Evolutionary conservation across 2,797 vertebrate genomes (phyloP), one percentile per base, ranked within the genome.

Genomic region (Peromyscus eremicus): DNA sequence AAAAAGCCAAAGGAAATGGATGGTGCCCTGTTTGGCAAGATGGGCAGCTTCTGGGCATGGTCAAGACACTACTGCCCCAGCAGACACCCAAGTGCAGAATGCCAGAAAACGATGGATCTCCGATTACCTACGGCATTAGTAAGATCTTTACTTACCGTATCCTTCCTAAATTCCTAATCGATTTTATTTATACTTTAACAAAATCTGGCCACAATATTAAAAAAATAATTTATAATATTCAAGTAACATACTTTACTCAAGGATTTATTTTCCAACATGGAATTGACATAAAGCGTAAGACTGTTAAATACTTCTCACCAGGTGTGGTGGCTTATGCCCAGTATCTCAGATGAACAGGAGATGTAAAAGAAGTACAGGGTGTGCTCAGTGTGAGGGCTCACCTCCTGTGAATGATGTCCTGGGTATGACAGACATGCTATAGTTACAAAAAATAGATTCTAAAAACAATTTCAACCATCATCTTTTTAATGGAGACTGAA

Each of bases 391-490:
- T 6, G 8, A 43, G 57, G 57, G 13, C 57, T 19, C 37, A 10
- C 13, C 37, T 43, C 27, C 25, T 32, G 57, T 62, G 25, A 64
- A 29, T 32, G 37, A 10, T 43, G 57, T 43, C 81, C 57, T 62
- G 37, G 37, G 37, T 43, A 19, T 43, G 40, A 25, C 81, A 29
- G 37, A 62, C 25, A 29, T 5, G 81, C 57, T 29, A 32, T 2
- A 62, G 9, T 83, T 43, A 83, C 62, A 66, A 29, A 64, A 46
- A 46, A 6, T 1, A 66, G 34, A 91, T 55, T 29, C 95, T 91
- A 68, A 87, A 93, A 96, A 92, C 71, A 88, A 91, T 80, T 91
- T 97, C 34, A 79, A 71, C 12, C 25, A 88, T 21, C 37, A 29
- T 83, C 55, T 46, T n/a, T 19, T 43, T 23, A 55, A 40, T 32